Evolutionary conservation across 2,888 invertebrate species (phyloP), one percentile per base, ranked within the genome.

Genomic region (Electrophaes corylata): DNA sequence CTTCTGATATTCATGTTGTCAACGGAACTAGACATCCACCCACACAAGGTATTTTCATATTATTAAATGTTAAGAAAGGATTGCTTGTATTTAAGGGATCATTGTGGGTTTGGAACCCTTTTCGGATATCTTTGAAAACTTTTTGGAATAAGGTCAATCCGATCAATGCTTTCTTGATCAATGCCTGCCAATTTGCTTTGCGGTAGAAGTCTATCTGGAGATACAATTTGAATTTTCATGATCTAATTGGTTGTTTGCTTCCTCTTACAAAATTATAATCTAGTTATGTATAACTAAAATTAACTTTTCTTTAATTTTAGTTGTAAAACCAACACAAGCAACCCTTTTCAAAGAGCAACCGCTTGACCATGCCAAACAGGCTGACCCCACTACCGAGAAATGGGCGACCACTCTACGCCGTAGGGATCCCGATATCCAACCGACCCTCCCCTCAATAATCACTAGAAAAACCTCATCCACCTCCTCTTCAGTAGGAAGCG

Each of bases 361-460:
- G 12, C 57, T 66, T 35, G 89, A 90, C 33, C 79, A 80, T 50
- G 60, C 66, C 11, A 91, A 91, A 67, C 86, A 78, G 41, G 43
- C 81, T 45, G 89, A 91, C 48, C 91, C 89, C 0, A 89, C 89
- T 0, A 93, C 93, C 60, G 95, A 95, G 67, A 93, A 94, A 73
- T 95, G 95, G 95, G 94, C 94, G n/a, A 94, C 94, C 0, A 94
- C 95, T 5, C 79, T 95, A 11, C 85, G 95, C 4, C 92, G 93
- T 60, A 87, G 94, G 50, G 94, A 95, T 78, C 94, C 94, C 0
- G 93, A 94, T 67, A 82, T 95, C 12, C 94, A 94, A 70, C 94
- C 94, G 0, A 93, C 94, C 1, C 75, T 95, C 64, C 95, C 95
- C 16, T 93, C 94, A 0, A 94, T 95, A 56, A 88, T 92, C 60